Base-by-base conservation (phyloP, 2,888 invertebrate species). In the Sarcophaga caerulescens region DNA sequence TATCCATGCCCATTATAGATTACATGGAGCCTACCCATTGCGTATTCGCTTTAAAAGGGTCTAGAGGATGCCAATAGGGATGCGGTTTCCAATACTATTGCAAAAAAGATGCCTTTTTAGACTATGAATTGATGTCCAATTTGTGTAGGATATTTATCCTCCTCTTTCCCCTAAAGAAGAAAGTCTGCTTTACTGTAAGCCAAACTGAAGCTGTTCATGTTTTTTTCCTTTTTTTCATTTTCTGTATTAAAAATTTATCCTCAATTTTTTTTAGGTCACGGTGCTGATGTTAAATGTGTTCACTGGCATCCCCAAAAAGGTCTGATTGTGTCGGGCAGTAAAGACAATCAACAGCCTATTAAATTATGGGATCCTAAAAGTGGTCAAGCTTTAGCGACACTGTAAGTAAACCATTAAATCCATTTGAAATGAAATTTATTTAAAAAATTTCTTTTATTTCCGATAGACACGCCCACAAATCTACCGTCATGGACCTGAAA, bases 241-340 rank as follows among this genome's bases (percentile, higher is more conserved):
- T 14, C n/a, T 59, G 23, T n/a, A 8, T 6, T 69, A 2, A 2
- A 8, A 25, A 44, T 35, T 10, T 17, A 23, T 10, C 2, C 8
- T 35, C 35, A 8, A 35, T 8, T 35, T 35, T 35, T 35, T 35
- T 17, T 35, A 96, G 97, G 99, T 89, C 99, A 99, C 93, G 99
- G 99, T 90, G 98, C 99, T 44, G 99, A 99, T 94, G 99, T 99
- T 0, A 99, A 99, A 94, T 99, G 99, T 94, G 99, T 99, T 8
- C 99, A 99, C 93, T 99, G 99, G 99, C 99, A 99, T 94, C 99
- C 99, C 1, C 97, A 98, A 90, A 99, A 99, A 94, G 97, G 97
- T 84, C 95, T 99, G 71, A 96, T 99, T 89, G 98, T 98, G 62
- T 99, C 99, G 3, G 99, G 99, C 19, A 99, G 99, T 93, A 99